Base-by-base conservation (phyloP, 2,113 vertebrate genomes). In the Bubo scandiacus region DNA sequence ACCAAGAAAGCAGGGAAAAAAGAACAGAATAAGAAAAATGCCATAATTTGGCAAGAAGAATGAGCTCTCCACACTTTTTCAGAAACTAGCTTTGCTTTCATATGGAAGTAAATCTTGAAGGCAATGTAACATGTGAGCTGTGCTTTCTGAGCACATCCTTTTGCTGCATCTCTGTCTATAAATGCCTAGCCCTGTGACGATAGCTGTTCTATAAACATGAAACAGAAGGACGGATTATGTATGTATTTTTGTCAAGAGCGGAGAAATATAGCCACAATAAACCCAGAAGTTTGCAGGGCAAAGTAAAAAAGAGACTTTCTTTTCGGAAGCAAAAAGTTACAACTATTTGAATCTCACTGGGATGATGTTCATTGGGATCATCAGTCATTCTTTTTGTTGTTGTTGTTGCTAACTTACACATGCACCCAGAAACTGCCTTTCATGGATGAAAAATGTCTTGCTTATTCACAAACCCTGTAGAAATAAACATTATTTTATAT, bases 401-500 rank as follows among this genome's bases (percentile, higher is more conserved):
- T 80, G 78, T 77, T 80, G 78, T 95, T 95, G 74, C 81, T 95
- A 86, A 78, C 87, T 88, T 90, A 81, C 81, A 80, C 71, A 81
- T 65, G 32, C 91, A 90, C 62, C 77, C 19, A 95, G 91, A 94
- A 92, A 97, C 85, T 96, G 87, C 86, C 84, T 97, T 96, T 97
- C 93, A 82, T 70, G 71, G 91, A 36, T 97, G 94, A 96, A 97
- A 96, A 96, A 96, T 94, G 85, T 91, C 75, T 96, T 97, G 95
- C 74, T 97, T 97, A 96, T 97, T 96, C 94, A 85, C 78, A 88
- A 82, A 43, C 59, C 81, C 23, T 62, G 63, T 90, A 95, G 93
- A 97, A 97, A 96, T 97, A 97, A 97, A 96, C 90, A 83, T 88
- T 5, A 82, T 97, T 95, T 82, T 91, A 91, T 94, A 82, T 92